phyloP scores from a whole-genome alignment of 1,140 invertebrate genomes.

The Zaprionus nigranus region DNA sequence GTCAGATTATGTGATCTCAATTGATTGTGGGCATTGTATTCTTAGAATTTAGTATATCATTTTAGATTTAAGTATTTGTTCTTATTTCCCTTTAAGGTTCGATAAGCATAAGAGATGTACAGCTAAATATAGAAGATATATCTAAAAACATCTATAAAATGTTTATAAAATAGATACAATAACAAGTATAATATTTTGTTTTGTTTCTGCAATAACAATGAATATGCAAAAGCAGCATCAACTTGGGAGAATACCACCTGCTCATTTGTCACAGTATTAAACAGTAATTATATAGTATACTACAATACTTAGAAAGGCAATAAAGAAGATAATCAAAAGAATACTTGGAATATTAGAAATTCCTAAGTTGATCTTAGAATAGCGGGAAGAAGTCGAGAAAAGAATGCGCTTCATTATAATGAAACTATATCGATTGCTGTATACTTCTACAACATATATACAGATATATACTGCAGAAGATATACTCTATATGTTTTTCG shows the following conservation, averaged over 20 bases:
- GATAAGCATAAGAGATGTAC: not conserved
- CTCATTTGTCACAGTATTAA: not conserved
- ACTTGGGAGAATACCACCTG: not conserved
- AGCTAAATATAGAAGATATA: not conserved
- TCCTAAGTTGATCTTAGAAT: not conserved
- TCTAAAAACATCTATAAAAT: not conserved
- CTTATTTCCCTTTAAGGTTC: not conserved
- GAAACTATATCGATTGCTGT: not conserved
- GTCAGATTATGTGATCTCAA: too few relatives aligned
- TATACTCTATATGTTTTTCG: conserved; percentile 9
- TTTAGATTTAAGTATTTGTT: too few relatives aligned
- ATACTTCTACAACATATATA: not conserved
- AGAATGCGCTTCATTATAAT: not conserved
- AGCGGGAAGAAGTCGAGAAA: not conserved
- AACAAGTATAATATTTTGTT: not conserved
- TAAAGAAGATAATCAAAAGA: not conserved
- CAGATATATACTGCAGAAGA: not conserved
- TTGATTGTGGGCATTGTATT: too few relatives aligned
- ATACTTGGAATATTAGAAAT: not conserved
- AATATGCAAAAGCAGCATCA: not conserved
- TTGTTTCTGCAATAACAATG: not conserved
- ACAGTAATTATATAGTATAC: not conserved
- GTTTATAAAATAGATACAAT: not conserved
- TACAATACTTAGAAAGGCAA: not conserved
- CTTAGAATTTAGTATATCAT: too few relatives aligned